Evolutionary conservation across 2,797 vertebrate genomes (phyloP).

Genomic region (Thamnophis elegans): DNA sequence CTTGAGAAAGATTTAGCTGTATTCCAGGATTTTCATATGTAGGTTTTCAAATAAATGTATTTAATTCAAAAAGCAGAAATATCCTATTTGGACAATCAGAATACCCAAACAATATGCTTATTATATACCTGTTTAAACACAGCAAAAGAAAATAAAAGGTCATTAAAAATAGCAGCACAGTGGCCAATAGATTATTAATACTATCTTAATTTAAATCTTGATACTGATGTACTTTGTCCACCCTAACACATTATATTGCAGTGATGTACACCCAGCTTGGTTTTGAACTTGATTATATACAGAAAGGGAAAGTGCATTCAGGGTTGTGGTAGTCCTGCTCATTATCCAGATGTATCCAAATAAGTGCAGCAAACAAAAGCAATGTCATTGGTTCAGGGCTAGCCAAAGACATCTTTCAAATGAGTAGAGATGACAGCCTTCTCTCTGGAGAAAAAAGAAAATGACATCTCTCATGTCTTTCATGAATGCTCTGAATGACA

Average conservation of each 20-base stretch:
- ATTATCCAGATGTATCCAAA: too few relatives aligned
- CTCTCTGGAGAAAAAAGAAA: not conserved
- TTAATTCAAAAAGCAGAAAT: not conserved
- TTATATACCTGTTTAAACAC: not conserved
- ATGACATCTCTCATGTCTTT: not conserved
- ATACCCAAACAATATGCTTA: not conserved
- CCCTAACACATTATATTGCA: too few relatives aligned
- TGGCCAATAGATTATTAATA: not conserved
- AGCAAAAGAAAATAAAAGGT: not conserved
- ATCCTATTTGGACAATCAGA: not conserved
- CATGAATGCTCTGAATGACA: not conserved
- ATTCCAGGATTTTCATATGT: not conserved
- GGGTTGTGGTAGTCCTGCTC: too few relatives aligned
- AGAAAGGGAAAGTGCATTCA: too few relatives aligned
- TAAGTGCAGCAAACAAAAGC: too few relatives aligned
- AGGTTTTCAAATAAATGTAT: not conserved
- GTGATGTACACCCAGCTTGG: too few relatives aligned
- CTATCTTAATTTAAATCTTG: not conserved
- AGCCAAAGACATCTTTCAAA: too few relatives aligned
- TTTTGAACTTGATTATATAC: too few relatives aligned
- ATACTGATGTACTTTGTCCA: too few relatives aligned
- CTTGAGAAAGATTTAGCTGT: not conserved
- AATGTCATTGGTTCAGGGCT: too few relatives aligned
- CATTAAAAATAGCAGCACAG: not conserved
- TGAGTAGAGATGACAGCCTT: too few relatives aligned